Percentiles rank a stretch among this genome's conserved stretches.
These are phyloP conservation scores for Frankliniella fusca DNA, from an alignment of 2,888 invertebrate genomes.

Conservation along the genomic window DNA sequence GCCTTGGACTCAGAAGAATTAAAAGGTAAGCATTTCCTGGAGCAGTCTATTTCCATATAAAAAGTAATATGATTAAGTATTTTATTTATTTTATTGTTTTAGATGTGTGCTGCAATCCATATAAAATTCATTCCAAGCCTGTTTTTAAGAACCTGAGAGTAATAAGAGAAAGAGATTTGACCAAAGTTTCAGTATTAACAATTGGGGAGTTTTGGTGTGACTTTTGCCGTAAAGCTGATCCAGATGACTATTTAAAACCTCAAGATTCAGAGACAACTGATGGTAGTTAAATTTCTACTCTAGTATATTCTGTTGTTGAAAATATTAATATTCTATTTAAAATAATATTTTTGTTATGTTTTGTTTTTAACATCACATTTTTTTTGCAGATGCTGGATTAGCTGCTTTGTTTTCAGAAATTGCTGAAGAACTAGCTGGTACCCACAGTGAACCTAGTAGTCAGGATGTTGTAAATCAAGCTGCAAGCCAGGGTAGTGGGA, in stretches of 20 bases:
- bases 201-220: slow-evolving; percentile 10
- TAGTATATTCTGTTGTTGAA: not conserved
- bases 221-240: not conserved
- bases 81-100: no score
- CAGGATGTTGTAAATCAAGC: not conserved
- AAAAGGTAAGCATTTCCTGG: not conserved
- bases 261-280: not conserved
- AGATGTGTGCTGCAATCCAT: no score
- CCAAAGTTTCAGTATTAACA: not conserved
- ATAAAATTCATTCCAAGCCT: no score
- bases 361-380: not conserved
- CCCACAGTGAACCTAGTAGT: not conserved
- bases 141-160: not conserved
- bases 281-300: not conserved
- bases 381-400: not conserved
- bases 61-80: not conserved
- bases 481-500: slow-evolving; percentile 13
- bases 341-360: not conserved
- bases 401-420: not conserved
- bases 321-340: not conserved
- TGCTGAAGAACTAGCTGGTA: not conserved
- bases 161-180: not conserved
- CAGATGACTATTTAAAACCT: not conserved
- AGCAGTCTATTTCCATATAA: not conserved
- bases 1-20: not conserved